Conservation (phyloP, 2,113 vertebrate species). For the Camelus dromedarius region DNA sequence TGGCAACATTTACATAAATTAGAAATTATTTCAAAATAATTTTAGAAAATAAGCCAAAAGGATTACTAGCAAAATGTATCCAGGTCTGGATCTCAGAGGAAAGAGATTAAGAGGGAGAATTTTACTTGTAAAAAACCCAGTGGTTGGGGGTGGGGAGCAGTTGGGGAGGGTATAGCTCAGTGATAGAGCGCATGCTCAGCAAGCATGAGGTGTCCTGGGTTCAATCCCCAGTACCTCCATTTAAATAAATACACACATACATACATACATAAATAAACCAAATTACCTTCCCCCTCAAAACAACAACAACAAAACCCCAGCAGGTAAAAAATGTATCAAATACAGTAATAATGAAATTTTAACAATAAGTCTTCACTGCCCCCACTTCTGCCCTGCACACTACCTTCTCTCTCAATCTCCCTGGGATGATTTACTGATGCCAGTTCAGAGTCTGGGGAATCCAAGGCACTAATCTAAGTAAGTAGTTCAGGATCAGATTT, state of each 20-base stretch:
- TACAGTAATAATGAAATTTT: neutral
- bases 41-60: neutral
- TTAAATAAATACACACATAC: too few species aligned
- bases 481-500: neutral
- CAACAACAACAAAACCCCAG: neutral
- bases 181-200: too few species aligned
- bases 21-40: conserved; percentile 53
- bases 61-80: neutral
- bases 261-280: too few species aligned
- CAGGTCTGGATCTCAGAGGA: conserved; percentile 46
- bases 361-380: neutral
- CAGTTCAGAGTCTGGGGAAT: neutral
- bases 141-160: too few species aligned
- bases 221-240: too few species aligned
- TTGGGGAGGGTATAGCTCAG: too few species aligned
- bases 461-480: neutral
- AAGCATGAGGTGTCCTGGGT: too few species aligned
- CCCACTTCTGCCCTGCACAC: neutral
- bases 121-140: neutral
- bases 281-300: neutral
- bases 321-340: neutral
- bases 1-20: neutral
- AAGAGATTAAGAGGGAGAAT: neutral
- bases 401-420: neutral
- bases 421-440: neutral